These are phyloP conservation scores for Penaeus chinensis DNA, from an alignment of 1,140 invertebrate species.

Conservation along the genomic window DNA sequence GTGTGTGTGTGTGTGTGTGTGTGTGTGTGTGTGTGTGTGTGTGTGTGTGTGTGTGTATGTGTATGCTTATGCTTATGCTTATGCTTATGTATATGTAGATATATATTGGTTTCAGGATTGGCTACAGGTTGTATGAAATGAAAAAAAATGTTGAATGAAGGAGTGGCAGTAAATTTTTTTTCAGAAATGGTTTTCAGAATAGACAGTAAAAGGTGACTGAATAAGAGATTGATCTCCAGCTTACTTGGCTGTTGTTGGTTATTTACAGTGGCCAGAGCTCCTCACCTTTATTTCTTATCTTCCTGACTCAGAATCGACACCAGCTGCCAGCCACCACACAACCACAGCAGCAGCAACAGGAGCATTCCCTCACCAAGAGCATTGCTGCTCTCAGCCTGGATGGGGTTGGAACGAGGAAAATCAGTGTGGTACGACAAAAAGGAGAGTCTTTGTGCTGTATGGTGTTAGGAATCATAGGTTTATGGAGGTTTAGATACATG, in stretches of 20 bases:
- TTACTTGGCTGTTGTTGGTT: no score
- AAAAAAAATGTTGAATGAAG: no score
- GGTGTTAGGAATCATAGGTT: no score
- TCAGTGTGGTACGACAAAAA: slow-evolving; percentile 39
- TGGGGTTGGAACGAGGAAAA: slow-evolving; percentile 70
- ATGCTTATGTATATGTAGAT: neutral
- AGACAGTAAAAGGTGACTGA: no score
- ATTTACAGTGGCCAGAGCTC: slow-evolving; percentile 44
- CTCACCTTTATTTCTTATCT: neutral
- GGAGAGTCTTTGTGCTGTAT: neutral
- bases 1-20: no score
- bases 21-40: no score
- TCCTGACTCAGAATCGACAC: slow-evolving; percentile 48
- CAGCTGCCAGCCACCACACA: slow-evolving; percentile 55
- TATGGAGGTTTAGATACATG: no score
- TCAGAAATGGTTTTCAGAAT: no score
- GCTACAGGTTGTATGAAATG: slow-evolving; percentile 39
- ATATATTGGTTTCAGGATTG: slow-evolving; percentile 2
- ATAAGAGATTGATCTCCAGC: no score
- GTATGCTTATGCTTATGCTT: no score
- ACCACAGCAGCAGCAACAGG: slow-evolving; percentile 67
- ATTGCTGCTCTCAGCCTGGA: slow-evolving; percentile 74
- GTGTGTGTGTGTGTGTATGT: no score
- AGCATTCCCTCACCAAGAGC: slow-evolving; percentile 70
- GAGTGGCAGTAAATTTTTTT: no score